Evolutionary conservation across 2,113 vertebrate genomes (phyloP).

Genomic region (Barbus barbus): DNA sequence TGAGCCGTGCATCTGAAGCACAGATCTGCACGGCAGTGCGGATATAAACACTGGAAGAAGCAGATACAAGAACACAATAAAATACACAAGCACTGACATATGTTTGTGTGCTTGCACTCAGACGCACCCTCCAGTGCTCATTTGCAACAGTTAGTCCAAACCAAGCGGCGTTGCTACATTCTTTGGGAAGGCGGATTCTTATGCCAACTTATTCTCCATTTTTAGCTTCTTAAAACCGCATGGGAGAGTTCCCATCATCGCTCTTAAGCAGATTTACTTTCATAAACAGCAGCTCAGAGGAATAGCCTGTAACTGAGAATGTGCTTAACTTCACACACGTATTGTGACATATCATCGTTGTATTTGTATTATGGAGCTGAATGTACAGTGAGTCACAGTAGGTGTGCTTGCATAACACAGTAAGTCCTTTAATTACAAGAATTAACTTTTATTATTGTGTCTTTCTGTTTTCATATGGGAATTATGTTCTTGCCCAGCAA

Average conservation of each 20-base stretch:
- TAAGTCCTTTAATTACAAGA: not conserved
- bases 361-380: not conserved
- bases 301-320: not conserved
- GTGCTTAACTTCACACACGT: not conserved
- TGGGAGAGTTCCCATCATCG: not conserved
- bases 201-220: not conserved
- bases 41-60: not conserved
- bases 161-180: constrained; percentile 31
- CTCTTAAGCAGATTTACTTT: constrained; percentile 17
- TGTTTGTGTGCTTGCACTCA: not conserved
- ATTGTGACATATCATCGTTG: not conserved
- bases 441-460: not conserved
- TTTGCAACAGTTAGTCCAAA: constrained; percentile 43
- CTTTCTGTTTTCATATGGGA: not conserved
- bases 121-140: constrained; percentile 26
- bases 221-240: constrained; percentile 12
- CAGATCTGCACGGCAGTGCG: constrained; percentile 4
- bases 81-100: constrained; percentile 8
- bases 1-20: constrained; percentile 16
- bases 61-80: constrained; percentile 22
- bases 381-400: not conserved
- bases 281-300: constrained; percentile 27
- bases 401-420: not conserved
- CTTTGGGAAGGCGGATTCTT: constrained; percentile 26
- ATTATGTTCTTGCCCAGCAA: not conserved